A percentile compares a stretch with the other conserved stretches of the same genome.
phyloP scores from a whole-genome alignment of 2,113 vertebrate genomes.

The Semnornis frantzii region DNA sequence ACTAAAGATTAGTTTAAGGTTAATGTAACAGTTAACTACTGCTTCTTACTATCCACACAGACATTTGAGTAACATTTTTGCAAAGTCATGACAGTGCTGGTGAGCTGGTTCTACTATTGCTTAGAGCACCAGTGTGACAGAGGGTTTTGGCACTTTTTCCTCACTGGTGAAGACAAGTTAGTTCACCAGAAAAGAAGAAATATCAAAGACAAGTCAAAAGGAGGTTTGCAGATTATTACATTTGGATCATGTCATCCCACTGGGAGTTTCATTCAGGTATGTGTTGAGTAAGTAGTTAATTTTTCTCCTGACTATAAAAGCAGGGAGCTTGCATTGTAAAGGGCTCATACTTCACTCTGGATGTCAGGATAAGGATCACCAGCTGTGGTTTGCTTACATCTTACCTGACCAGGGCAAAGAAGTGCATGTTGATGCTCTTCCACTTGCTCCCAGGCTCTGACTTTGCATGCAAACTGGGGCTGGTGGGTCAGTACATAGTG shows the following conservation, averaged over 20 bases:
- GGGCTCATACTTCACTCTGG: background rate
- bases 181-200: background rate
- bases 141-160: background rate
- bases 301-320: background rate
- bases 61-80: background rate
- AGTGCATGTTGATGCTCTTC: background rate
- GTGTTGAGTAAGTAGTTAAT: background rate
- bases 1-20: background rate
- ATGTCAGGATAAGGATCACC: fast-evolving
- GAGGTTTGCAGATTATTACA: background rate
- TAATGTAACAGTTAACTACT: background rate
- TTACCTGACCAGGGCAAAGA: background rate
- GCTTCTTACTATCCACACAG: background rate
- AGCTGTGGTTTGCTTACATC: background rate
- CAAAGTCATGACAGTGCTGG: background rate
- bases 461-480: background rate
- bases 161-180: background rate
- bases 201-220: background rate
- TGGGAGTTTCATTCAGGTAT: background rate
- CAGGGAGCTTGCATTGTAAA: background rate
- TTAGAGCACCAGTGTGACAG: background rate
- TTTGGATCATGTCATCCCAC: background rate
- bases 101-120: background rate
- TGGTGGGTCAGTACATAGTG: background rate
- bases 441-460: fast-evolving